A percentile compares a stretch with the other conserved stretches of the same genome.
Conservation (phyloP, 2,888 invertebrate species). For the Coecobrya sp. region DNA sequence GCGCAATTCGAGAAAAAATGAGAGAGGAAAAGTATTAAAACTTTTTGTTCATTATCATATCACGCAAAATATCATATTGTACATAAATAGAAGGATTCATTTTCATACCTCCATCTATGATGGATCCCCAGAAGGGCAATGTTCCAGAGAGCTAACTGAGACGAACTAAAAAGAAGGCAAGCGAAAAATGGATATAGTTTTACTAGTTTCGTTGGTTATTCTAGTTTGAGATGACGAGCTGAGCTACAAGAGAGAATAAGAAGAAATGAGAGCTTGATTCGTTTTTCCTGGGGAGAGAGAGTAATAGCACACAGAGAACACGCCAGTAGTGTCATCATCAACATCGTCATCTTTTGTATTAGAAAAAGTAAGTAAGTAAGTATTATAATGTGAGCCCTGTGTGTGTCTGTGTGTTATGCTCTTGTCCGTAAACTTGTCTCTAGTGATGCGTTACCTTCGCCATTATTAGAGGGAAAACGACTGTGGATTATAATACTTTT, state of each 20-base stretch:
- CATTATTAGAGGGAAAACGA: constrained; percentile 72
- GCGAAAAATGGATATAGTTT: not conserved
- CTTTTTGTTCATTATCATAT: constrained; percentile 46
- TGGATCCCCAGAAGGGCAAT: constrained; percentile 79
- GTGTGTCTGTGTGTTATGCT: constrained; percentile 58
- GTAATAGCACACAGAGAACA: not conserved
- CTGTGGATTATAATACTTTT: constrained; percentile 69
- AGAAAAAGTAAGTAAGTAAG: constrained; percentile 35
- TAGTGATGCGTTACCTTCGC: constrained; percentile 78
- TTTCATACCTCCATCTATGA: not conserved
- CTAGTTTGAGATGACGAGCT: not conserved
- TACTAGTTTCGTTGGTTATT: not conserved
- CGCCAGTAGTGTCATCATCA: constrained; percentile 17
- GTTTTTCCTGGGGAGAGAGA: constrained; percentile 8
- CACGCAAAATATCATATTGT: constrained; percentile 24
- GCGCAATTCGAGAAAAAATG: not conserved
- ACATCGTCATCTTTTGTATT: constrained; percentile 22
- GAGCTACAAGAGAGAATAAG: not conserved
- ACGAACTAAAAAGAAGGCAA: constrained; percentile 49
- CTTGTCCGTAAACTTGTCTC: constrained; percentile 80
- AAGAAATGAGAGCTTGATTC: constrained; percentile 47
- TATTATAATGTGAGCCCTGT: constrained; percentile 66
- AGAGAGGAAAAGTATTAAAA: constrained; percentile 14
- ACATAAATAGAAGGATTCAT: not conserved
- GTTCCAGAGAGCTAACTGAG: not conserved